phyloP scores from a whole-genome alignment of 2,888 invertebrate species.

The Periphyllus acericola region DNA sequence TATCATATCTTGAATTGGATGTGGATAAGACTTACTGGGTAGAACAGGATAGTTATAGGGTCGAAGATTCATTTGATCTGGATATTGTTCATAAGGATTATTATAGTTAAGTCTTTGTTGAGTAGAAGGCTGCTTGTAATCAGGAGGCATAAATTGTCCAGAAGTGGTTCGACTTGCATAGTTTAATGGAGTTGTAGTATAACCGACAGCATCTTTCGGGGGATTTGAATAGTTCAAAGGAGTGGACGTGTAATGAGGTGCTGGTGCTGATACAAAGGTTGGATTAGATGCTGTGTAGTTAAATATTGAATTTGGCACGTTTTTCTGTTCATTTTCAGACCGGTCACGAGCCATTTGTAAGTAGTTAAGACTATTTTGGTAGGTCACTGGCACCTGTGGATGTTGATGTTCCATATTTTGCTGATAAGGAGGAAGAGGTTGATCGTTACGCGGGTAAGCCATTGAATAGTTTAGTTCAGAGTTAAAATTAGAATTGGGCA shows the following conservation, averaged over 20 bases:
- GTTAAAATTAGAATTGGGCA: conserved; percentile 62
- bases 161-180: conserved; percentile 36
- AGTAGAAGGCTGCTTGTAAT: conserved; percentile 49
- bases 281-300: conserved; percentile 26
- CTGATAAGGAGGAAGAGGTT: conserved; percentile 63
- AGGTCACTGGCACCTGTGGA: conserved; percentile 62
- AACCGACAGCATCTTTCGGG: conserved; percentile 45
- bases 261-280: conserved; percentile 54
- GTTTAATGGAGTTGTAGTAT: conserved; percentile 47
- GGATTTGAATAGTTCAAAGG: conserved; percentile 61
- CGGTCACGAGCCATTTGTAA: conserved; percentile 53
- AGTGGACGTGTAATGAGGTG: conserved; percentile 57
- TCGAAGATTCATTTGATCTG: conserved; percentile 56
- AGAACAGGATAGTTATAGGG: conserved; percentile 50
- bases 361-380: conserved; percentile 53
- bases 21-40: conserved; percentile 41
- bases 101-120: conserved; percentile 56
- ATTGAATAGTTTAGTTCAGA: conserved; percentile 45
- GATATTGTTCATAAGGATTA: conserved; percentile 57
- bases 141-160: conserved; percentile 51
- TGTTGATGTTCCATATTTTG: conserved; percentile 63
- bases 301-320: conserved; percentile 47
- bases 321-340: conserved; percentile 49
- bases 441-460: conserved; percentile 46
- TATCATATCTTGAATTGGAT: conserved; percentile 51